A percentile compares a stretch with the other conserved stretches of the same genome.
Conservation (phyloP, 2,888 invertebrate species). For the Scaptomyza flava region DNA sequence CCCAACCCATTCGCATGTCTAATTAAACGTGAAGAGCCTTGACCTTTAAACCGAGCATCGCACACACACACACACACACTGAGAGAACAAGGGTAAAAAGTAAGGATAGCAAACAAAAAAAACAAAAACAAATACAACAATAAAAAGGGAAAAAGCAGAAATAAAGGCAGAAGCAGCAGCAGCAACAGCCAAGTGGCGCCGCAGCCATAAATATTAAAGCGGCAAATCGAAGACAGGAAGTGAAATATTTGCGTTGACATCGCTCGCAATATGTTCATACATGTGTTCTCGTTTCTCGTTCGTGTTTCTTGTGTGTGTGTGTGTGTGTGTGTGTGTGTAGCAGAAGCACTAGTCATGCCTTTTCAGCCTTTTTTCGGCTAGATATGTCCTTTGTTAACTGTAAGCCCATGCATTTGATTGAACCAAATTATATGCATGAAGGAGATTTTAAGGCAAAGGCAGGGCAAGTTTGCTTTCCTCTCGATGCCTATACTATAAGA, state of each 20-base stretch:
- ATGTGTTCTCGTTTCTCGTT: conserved; percentile 35
- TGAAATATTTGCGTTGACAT: conserved; percentile 77
- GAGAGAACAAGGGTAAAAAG: background rate
- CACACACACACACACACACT: background rate
- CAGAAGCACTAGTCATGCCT: background rate
- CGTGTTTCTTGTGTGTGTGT: background rate
- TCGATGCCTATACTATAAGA: background rate
- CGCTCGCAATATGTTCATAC: conserved; percentile 53
- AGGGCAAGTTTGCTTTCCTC: no score
- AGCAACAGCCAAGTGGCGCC: conserved; percentile 35
- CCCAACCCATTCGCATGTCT: conserved; percentile 25
- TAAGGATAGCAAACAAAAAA: conserved; percentile 1
- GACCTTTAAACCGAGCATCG: conserved; percentile 59
- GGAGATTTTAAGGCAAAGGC: background rate
- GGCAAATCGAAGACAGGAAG: conserved; percentile 70
- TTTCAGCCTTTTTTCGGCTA: background rate
- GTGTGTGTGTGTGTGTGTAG: background rate
- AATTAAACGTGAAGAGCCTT: conserved; percentile 68
- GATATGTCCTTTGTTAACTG: conserved; percentile 6
- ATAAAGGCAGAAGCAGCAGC: background rate
- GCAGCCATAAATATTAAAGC: conserved; percentile 53
- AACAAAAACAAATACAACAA: background rate
- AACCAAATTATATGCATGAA: no score
- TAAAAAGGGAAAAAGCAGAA: no score
- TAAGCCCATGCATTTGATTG: no score